phyloP scores from a whole-genome alignment of 2,113 vertebrate species.

The Alethe diademata region DNA sequence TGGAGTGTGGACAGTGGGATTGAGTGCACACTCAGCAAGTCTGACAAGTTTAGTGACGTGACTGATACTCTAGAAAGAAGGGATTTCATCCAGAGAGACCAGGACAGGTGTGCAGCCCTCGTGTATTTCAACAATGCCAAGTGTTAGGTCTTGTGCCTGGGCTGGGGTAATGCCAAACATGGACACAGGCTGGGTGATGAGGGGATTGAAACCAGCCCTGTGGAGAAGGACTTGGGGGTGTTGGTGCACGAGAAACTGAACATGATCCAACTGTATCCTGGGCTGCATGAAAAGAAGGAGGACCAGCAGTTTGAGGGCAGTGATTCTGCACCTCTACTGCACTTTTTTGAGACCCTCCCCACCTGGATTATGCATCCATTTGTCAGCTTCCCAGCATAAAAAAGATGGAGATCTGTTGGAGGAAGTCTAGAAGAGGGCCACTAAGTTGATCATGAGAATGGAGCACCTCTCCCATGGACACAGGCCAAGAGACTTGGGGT shows the following conservation, averaged over 20 bases:
- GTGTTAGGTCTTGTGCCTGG: not conserved
- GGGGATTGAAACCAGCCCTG: not conserved
- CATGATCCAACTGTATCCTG: not conserved
- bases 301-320: not conserved
- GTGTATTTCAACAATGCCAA: not conserved
- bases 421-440: not conserved
- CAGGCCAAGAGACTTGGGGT: not conserved
- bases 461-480: not conserved
- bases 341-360: not conserved
- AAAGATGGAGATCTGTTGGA: not conserved
- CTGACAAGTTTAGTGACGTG: not conserved
- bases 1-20: not conserved
- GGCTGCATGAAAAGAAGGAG: not conserved
- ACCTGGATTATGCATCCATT: not conserved
- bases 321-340: not conserved
- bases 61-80: not conserved
- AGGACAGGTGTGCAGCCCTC: not conserved
- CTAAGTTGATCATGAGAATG: fast-evolving
- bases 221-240: not conserved
- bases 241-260: not conserved
- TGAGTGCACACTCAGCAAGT: not conserved
- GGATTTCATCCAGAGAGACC: not conserved
- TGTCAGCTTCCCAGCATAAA: not conserved
- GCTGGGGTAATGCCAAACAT: not conserved
- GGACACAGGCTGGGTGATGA: not conserved